Conservation (phyloP, 2,797 vertebrate genomes). For the Typhlichthys subterraneus region DNA sequence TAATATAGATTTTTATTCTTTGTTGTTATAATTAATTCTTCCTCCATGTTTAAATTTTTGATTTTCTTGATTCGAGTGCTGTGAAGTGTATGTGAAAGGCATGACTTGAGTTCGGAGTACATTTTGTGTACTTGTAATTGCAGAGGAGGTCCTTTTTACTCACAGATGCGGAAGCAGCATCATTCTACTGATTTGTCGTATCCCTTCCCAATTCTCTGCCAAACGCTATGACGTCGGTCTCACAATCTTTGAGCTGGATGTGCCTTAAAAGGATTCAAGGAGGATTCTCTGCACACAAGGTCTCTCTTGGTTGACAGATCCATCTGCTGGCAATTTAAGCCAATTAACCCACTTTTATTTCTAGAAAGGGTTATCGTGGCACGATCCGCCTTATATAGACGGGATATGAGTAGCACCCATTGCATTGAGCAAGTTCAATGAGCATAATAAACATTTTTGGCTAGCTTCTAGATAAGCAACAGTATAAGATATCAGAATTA, state of each 20-base stretch:
- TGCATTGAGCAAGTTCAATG: slow-evolving; percentile 17
- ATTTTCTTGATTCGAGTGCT: slow-evolving; percentile 71
- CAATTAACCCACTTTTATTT: slow-evolving; percentile 18
- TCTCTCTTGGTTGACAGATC: slow-evolving; percentile 50
- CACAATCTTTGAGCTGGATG: slow-evolving; percentile 74
- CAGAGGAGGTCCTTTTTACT: slow-evolving; percentile 54
- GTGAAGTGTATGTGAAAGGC: slow-evolving; percentile 80
- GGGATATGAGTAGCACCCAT: slow-evolving; percentile 1
- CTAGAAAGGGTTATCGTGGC: slow-evolving; percentile 22
- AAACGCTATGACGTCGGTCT: slow-evolving; percentile 69
- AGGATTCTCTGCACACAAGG: slow-evolving; percentile 48
- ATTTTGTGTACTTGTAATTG: slow-evolving; percentile 68
- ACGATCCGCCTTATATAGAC: slow-evolving; percentile 25
- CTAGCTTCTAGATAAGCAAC: slow-evolving; percentile 10
- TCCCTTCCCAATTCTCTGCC: slow-evolving; percentile 56
- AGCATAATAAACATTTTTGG: slow-evolving; percentile 5
- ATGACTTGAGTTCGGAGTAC: slow-evolving; percentile 76
- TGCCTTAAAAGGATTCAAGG: slow-evolving; percentile 80
- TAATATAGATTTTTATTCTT: slow-evolving; percentile 64
- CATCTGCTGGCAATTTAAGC: slow-evolving; percentile 37
- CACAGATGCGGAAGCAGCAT: slow-evolving; percentile 53
- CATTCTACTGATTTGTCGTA: slow-evolving; percentile 75
- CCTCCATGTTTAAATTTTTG: slow-evolving; percentile 65
- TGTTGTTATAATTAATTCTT: slow-evolving; percentile 71
- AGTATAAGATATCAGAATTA: slow-evolving; percentile 33